phyloP scores from a whole-genome alignment of 2,888 invertebrate species.

The Oegoconia quadripuncta region DNA sequence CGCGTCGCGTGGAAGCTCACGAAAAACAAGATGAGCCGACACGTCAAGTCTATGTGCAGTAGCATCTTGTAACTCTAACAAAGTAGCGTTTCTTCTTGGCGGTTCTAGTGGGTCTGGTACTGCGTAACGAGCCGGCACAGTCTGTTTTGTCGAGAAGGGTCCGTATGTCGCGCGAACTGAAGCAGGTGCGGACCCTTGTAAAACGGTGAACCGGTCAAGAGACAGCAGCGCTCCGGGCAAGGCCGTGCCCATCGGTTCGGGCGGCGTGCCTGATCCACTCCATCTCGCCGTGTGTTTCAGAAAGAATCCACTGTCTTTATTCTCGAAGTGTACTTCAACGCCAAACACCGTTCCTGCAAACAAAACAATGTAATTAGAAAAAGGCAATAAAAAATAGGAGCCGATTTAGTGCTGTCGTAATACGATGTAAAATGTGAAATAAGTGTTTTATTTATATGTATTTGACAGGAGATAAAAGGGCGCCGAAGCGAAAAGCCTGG shows the following conservation, averaged over 20 bases:
- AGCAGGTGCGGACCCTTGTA: conserved; percentile 93
- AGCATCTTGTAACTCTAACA: conserved; percentile 79
- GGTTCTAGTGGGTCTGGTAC: conserved; percentile 90
- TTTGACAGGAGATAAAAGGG: conserved; percentile 58
- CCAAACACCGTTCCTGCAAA: conserved; percentile 83
- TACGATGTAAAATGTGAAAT: conserved; percentile 54
- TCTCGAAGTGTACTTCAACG: conserved; percentile 95
- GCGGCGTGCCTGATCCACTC: conserved; percentile 77
- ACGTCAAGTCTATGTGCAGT: conserved; percentile 91
- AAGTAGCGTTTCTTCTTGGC: conserved; percentile 76
- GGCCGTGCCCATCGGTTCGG: conserved; percentile 66
- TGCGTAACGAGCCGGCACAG: conserved; percentile 93
- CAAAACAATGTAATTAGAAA: conserved; percentile 37
- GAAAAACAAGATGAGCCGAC: conserved; percentile 95
- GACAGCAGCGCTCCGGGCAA: conserved; percentile 86
- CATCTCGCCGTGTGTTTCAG: conserved; percentile 89
- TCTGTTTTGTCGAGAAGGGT: conserved; percentile 96
- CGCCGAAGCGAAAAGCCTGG: conserved; percentile 53
- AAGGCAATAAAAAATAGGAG: conserved; percentile 33
- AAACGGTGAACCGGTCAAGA: conserved; percentile 93
- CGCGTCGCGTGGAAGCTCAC: conserved; percentile 91
- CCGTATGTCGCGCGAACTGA: conserved; percentile 96
- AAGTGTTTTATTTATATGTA: conserved; percentile 56
- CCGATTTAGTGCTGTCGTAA: conserved; percentile 34
- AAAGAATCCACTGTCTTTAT: conserved; percentile 94